A percentile compares a stretch with the other conserved stretches of the same genome.
Conservation (phyloP, 2,113 vertebrate species). For the Pycnonotus jocosus region DNA sequence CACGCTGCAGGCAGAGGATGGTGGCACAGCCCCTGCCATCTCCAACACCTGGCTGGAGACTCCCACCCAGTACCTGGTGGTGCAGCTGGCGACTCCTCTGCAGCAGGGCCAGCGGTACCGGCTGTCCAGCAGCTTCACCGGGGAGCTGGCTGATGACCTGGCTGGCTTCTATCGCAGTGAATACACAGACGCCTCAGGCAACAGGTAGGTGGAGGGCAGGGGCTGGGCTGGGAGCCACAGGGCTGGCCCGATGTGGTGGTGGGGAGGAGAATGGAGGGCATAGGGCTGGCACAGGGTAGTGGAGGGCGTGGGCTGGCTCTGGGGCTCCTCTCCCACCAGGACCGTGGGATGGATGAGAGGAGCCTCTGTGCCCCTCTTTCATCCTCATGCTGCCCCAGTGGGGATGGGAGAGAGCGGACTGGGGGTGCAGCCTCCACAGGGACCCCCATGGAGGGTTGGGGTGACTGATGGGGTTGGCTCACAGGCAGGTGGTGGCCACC, state of each 20-base stretch:
- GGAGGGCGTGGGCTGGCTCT: no score
- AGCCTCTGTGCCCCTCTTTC: not conserved
- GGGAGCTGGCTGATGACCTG: constrained; percentile 88
- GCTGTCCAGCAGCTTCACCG: constrained; percentile 75
- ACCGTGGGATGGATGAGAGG: not conserved
- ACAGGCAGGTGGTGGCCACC: constrained; percentile 84
- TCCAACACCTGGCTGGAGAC: constrained; percentile 61
- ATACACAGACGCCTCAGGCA: constrained; percentile 65
- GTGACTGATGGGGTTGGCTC: not conserved
- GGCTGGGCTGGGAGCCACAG: rapidly evolving
- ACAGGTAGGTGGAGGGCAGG: constrained; percentile 71
- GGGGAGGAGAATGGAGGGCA: not conserved
- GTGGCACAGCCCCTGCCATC: not conserved
- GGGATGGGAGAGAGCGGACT: not conserved
- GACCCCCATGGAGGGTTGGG: no score
- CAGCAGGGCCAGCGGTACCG: constrained; percentile 49
- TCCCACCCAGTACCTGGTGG: constrained; percentile 82
- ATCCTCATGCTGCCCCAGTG: no score
- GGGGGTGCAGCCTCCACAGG: not conserved
- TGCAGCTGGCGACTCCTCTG: constrained; percentile 65
- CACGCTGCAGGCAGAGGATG: not conserved
- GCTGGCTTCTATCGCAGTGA: constrained; percentile 93
- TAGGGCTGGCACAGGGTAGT: rapidly evolving
- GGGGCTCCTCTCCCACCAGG: not conserved
- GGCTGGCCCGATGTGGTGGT: not conserved